A percentile compares a stretch with the other conserved stretches of the same genome.
Conservation (phyloP, 2,888 invertebrate species). For the Augochlorella aurata region DNA sequence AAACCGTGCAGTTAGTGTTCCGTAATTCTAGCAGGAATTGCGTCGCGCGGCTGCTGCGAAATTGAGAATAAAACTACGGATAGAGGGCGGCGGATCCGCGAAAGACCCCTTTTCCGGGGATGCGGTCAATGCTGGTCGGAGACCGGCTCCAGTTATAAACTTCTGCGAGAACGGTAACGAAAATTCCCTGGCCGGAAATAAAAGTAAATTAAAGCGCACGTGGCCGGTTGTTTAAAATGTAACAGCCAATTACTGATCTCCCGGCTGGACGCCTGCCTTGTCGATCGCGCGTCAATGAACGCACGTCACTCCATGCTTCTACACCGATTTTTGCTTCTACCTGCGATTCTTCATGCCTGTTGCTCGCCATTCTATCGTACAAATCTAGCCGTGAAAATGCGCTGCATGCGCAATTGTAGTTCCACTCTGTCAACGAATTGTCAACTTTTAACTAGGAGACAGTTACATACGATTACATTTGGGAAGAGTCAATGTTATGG, state of each 20-base stretch:
- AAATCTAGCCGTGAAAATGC: background rate
- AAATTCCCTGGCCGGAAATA: conserved; percentile 74
- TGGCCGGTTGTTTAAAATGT: conserved; percentile 73
- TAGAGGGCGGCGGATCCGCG: conserved; percentile 26
- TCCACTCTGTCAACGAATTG: background rate
- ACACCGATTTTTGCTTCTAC: conserved; percentile 6
- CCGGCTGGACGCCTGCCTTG: conserved; percentile 42
- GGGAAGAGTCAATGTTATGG: too few relatives aligned
- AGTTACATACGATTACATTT: too few relatives aligned
- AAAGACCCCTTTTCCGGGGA: conserved; percentile 41
- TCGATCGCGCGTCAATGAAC: conserved; percentile 58
- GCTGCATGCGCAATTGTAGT: background rate
- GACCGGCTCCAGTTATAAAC: conserved; percentile 62
- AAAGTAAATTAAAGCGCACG: conserved; percentile 76
- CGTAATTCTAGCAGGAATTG: conserved; percentile 35
- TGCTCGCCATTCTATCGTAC: background rate
- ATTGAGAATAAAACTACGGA: conserved; percentile 61
- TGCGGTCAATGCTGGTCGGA: conserved; percentile 24
- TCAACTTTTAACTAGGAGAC: background rate
- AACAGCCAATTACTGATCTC: conserved; percentile 74
- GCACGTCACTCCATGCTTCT: conserved; percentile 40
- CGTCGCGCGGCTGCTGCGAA: conserved; percentile 29
- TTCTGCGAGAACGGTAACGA: conserved; percentile 60
- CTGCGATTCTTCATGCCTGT: background rate
- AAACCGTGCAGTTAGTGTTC: conserved; percentile 22